Base-by-base conservation (phyloP, 1,140 invertebrate genomes). In the Hirudo medicinalis region DNA sequence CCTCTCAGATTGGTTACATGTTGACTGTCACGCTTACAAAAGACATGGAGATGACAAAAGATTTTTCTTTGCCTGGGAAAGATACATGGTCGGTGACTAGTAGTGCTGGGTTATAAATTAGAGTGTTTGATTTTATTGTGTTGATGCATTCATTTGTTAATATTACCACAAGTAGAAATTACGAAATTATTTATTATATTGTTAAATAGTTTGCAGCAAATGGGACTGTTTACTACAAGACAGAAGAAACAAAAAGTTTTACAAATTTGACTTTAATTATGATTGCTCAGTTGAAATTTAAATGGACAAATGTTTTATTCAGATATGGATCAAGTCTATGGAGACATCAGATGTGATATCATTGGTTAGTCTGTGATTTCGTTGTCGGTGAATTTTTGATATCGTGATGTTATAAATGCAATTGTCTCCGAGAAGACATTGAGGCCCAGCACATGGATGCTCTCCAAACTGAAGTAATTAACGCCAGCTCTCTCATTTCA, bases 271-370 rank as follows among this genome's bases (percentile, higher is more conserved):
- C 15, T 27, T 73, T 74, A 73, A 13, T 20, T n/a, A 66, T 27
- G 25, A 19, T 9, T 22, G 40, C 40, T 57, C 75, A 67, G 49
- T 73, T 0, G 63, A 53, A 57, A 53, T 68, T 68, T 68, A 57
- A 20, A n/a, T 69, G 2, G 43, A 19, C 67, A 72, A 49, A 32
- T 54, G 67, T 60, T 54, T 25, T 67, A 72, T 67, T 27, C 78
- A 91, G 90, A 91, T 79, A 76, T 92, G 72, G 90, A 93, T 79
- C 80, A 83, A 71, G 81, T 86, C 69, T 83, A 91, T 43, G 90
- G 90, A 17, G 89, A 91, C 79, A 87, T 88, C 70, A 84, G 88
- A 73, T 83, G 87, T 15, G 15, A 22, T 15, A 60, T 60, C 4
- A 60, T 22, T 15, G 55, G 55, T 60, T 60, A 27, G 55, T 5